These are phyloP conservation scores for Tiphia femorata DNA, from an alignment of 2,888 invertebrate species.

Conservation along the genomic window DNA sequence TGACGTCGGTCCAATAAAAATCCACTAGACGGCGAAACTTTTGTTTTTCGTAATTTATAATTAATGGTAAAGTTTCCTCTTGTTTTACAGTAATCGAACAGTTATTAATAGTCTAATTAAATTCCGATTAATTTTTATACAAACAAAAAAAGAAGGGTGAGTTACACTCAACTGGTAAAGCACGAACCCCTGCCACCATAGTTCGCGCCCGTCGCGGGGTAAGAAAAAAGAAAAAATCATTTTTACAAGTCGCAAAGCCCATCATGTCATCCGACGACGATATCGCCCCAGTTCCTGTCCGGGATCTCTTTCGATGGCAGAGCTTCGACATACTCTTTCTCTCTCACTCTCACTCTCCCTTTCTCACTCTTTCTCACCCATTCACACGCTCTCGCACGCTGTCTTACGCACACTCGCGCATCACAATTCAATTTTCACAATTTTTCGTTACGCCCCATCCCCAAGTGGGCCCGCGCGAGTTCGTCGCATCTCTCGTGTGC, in stretches of 20 bases:
- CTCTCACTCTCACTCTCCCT: constrained; percentile 7
- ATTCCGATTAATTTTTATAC: constrained; percentile 65
- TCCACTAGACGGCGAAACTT: too few species aligned
- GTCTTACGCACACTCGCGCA: neutral
- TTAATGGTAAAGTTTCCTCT: constrained; percentile 65
- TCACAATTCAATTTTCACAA: neutral
- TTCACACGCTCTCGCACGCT: neutral
- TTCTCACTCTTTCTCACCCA: neutral
- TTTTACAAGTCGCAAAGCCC: constrained; percentile 12
- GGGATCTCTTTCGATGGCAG: constrained; percentile 45
- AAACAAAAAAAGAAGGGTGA: constrained; percentile 63
- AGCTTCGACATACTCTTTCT: constrained; percentile 42
- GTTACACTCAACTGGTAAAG: constrained; percentile 62
- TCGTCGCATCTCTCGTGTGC: neutral
- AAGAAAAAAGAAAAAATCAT: constrained; percentile 35
- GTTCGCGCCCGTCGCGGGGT: constrained; percentile 32
- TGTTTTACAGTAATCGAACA: constrained; percentile 66
- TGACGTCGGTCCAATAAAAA: too few species aligned
- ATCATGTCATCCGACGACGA: neutral
- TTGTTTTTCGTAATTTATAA: constrained; percentile 64
- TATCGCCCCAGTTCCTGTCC: constrained; percentile 22
- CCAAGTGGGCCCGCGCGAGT: neutral
- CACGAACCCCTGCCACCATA: constrained; percentile 57
- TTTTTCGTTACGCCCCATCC: neutral
- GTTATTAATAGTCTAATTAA: constrained; percentile 65